Conservation (phyloP, 2,113 vertebrate genomes). For the Syrmaticus mikado region DNA sequence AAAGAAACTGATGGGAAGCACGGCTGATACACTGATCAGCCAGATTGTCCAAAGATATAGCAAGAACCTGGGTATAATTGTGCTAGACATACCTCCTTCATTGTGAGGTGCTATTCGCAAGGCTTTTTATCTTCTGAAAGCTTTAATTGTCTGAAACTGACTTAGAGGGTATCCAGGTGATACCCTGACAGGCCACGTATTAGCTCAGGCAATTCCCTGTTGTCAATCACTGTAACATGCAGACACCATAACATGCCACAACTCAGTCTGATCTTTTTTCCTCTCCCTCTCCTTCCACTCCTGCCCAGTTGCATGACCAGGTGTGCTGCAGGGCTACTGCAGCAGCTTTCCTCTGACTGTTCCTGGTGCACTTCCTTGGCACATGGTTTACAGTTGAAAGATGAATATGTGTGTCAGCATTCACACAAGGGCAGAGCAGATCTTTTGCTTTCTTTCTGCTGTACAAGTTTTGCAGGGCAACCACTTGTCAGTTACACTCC, state of each 20-base stretch:
- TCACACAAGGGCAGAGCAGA: background rate
- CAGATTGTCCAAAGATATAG: background rate
- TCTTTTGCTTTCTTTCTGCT: background rate
- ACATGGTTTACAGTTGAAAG: background rate
- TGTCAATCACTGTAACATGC: background rate
- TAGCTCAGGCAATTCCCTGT: background rate
- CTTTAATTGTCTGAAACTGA: background rate
- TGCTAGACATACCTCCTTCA: background rate
- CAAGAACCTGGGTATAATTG: background rate
- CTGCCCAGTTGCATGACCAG: background rate
- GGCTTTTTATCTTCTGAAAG: background rate
- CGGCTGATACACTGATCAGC: background rate
- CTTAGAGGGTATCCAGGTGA: background rate
- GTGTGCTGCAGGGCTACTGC: background rate
- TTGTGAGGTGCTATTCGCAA: background rate
- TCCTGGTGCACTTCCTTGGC: slow-evolving; percentile 5
- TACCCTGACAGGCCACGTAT: background rate
- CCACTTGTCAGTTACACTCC: background rate
- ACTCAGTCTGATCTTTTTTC: background rate
- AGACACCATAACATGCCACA: background rate
- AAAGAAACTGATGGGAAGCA: background rate
- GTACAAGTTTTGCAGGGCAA: background rate
- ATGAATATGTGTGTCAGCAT: background rate
- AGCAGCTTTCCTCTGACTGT: background rate
- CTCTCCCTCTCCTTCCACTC: background rate